These are phyloP conservation scores for Petaurus breviceps DNA, from an alignment of 2,113 vertebrate genomes.

Conservation along the genomic window DNA sequence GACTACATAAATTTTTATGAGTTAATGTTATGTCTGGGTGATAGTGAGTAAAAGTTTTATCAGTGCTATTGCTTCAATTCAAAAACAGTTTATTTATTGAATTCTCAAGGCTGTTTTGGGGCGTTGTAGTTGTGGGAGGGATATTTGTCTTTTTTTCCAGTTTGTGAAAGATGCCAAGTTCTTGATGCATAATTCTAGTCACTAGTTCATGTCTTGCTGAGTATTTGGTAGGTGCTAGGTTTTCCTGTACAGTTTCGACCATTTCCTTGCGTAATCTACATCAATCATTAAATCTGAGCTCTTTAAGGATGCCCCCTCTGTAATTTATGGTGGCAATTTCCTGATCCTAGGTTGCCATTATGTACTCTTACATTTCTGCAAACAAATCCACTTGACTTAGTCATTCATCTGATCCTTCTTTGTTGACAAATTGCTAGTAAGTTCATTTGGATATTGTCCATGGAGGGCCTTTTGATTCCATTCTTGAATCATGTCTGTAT, in stretches of 20 bases:
- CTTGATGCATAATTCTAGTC: not conserved
- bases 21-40: not conserved
- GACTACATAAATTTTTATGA: not conserved
- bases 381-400: not conserved
- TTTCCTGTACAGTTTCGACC: not conserved
- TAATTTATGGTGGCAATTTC: not conserved
- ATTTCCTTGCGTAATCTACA: not conserved
- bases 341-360: not conserved
- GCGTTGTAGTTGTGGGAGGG: not conserved
- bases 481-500: not conserved
- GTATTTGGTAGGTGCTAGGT: not conserved
- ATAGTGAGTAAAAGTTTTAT: not conserved
- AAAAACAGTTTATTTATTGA: not conserved
- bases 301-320: not conserved
- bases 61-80: not conserved
- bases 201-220: not conserved
- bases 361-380: not conserved
- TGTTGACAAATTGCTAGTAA: not conserved
- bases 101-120: not conserved
- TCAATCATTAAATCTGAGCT: not conserved
- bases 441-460: not conserved
- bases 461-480: not conserved
- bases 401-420: not conserved
- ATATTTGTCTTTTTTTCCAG: not conserved
- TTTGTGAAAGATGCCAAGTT: not conserved